Percentiles rank a stretch among this genome's conserved stretches.
Evolutionary conservation across 2,888 invertebrate genomes (phyloP).

Genomic region (Chrysina gloriosa): DNA sequence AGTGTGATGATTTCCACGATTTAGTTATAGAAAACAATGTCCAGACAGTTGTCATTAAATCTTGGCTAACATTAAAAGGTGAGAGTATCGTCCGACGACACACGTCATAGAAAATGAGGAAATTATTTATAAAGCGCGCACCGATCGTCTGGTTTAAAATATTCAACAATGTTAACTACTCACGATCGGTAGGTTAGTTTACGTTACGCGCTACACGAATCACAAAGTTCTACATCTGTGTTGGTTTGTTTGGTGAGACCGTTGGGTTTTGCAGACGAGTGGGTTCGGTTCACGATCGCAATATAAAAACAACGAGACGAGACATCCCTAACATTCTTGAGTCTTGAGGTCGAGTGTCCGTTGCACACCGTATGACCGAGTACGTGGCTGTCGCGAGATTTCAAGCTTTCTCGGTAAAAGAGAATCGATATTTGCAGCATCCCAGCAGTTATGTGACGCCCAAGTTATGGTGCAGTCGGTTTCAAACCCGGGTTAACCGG

Average conservation of each 20-base stretch:
- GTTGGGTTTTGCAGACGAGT: not conserved
- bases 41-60: not conserved
- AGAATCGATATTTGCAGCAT: constrained; percentile 35
- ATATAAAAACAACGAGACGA: constrained; percentile 15
- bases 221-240: not conserved
- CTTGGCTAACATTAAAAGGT: not conserved
- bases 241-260: not conserved
- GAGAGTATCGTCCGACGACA: constrained; percentile 7
- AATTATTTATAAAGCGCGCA: not conserved
- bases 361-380: not conserved
- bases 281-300: not conserved
- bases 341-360: no score
- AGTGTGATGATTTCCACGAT: no score
- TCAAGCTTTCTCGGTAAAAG: constrained; percentile 23
- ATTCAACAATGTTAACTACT: constrained; percentile 14
- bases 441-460: constrained; percentile 37
- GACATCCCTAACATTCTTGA: no score
- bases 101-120: constrained; percentile 11
- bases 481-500: constrained; percentile 17
- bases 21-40: no score
- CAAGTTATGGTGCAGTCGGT: constrained; percentile 28
- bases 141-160: constrained; percentile 9
- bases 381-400: constrained; percentile 21
- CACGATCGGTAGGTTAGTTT: constrained; percentile 22
- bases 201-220: not conserved